Conservation (phyloP, 2,797 vertebrate genomes). For the Heteromormyrus szaboi region DNA sequence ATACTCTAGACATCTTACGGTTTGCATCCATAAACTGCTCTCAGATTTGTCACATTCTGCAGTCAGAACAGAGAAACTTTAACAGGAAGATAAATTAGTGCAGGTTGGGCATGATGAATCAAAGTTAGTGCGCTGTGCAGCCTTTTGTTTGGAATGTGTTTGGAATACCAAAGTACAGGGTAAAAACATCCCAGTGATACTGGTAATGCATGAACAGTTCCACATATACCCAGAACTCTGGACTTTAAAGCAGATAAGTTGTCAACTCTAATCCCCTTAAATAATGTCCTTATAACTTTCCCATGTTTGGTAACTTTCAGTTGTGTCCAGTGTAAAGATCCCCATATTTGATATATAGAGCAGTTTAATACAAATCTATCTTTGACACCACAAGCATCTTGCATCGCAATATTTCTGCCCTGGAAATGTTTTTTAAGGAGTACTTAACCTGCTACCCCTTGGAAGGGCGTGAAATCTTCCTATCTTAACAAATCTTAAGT, state of each 20-base stretch:
- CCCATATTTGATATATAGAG: not conserved
- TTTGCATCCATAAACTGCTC: not conserved
- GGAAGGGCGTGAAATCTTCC: not conserved
- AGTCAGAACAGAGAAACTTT: not conserved
- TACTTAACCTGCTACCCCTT: not conserved
- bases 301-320: not conserved
- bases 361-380: not conserved
- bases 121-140: not conserved
- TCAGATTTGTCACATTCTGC: not conserved
- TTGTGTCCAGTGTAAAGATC: not conserved
- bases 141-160: not conserved
- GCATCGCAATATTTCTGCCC: not conserved
- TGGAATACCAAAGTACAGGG: not conserved
- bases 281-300: not conserved
- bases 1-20: not conserved
- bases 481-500: not conserved
- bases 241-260: not conserved
- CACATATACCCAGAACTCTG: not conserved
- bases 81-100: not conserved
- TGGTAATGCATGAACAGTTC: not conserved
- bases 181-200: not conserved
- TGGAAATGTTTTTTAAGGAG: not conserved
- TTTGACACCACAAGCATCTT: not conserved
- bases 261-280: not conserved
- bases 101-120: not conserved